These are phyloP conservation scores for Melipona bicolor DNA, from an alignment of 2,888 invertebrate genomes.

Conservation along the genomic window DNA sequence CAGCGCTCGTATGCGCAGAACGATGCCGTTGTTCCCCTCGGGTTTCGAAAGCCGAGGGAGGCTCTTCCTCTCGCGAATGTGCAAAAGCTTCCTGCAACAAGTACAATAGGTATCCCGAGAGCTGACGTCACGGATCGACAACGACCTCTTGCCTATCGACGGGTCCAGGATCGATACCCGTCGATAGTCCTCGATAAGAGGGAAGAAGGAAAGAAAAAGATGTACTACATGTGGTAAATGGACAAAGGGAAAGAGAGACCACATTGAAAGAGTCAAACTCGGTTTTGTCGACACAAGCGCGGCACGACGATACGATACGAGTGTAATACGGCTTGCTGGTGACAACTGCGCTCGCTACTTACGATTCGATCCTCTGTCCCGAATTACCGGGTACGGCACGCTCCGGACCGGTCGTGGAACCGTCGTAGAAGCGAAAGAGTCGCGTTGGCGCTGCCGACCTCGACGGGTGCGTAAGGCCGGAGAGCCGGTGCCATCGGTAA, in stretches of 20 bases:
- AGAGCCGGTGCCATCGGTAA: slow-evolving; percentile 62
- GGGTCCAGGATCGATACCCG: slow-evolving; percentile 68
- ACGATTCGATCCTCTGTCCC: slow-evolving; percentile 40
- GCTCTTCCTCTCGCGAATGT: slow-evolving; percentile 32
- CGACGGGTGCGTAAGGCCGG: slow-evolving; percentile 59
- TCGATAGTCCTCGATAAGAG: slow-evolving; percentile 66
- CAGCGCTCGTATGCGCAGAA: not conserved
- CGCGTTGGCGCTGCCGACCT: slow-evolving; percentile 51
- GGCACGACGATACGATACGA: no score
- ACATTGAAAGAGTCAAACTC: no score
- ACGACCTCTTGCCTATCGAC: slow-evolving; percentile 73
- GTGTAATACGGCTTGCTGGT: not conserved
- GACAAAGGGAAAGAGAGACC: not conserved
- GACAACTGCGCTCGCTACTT: slow-evolving; percentile 39
- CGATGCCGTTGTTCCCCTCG: slow-evolving; percentile 2
- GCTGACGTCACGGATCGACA: slow-evolving; percentile 75
- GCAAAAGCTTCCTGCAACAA: slow-evolving; percentile 76
- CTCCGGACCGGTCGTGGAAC: slow-evolving; percentile 46
- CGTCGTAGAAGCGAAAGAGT: slow-evolving; percentile 37
- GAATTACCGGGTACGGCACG: slow-evolving; percentile 56
- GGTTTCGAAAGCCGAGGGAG: not conserved
- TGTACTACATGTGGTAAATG: not conserved
- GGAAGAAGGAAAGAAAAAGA: slow-evolving; percentile 5
- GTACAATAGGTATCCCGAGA: slow-evolving; percentile 72
- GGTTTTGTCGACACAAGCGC: no score